Evolutionary conservation across 2,888 invertebrate genomes (phyloP).

Genomic region (Sisyra terminalis): DNA sequence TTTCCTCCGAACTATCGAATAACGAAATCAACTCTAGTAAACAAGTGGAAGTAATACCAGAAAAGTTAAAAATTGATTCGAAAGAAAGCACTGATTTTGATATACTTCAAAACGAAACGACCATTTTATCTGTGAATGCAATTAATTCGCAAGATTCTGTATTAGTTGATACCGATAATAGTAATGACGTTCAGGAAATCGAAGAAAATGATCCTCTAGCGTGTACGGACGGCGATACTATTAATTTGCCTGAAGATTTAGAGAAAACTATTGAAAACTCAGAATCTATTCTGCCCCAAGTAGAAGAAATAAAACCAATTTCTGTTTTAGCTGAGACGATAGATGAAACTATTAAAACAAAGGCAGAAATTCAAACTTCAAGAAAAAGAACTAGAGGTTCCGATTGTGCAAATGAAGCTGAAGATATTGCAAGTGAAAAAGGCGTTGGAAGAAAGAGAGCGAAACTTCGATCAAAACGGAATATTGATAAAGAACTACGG

Average conservation of each 20-base stretch:
- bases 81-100: too few species aligned
- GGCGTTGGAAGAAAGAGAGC: constrained; percentile 16
- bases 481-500: constrained; percentile 10
- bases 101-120: too few species aligned
- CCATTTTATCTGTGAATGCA: too few species aligned
- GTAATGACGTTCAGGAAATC: constrained; percentile 14
- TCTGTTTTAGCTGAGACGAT: constrained; percentile 14
- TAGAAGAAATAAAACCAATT: constrained; percentile 9
- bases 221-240: constrained; percentile 18
- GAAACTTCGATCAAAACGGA: constrained; percentile 10
- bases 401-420: constrained; percentile 6
- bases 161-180: constrained; percentile 4
- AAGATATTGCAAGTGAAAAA: constrained; percentile 17
- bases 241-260: constrained; percentile 9
- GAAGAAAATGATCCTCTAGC: constrained; percentile 25
- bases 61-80: too few species aligned
- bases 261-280: background rate
- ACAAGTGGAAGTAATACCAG: too few species aligned
- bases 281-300: constrained; percentile 1
- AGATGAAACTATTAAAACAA: constrained; percentile 13
- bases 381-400: constrained; percentile 29
- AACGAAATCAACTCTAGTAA: too few species aligned
- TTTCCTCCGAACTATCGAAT: too few species aligned
- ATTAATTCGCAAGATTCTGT: background rate
- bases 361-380: constrained; percentile 33